Base-by-base conservation (phyloP, 2,113 vertebrate species). In the Nycticryphes semicollaris region DNA sequence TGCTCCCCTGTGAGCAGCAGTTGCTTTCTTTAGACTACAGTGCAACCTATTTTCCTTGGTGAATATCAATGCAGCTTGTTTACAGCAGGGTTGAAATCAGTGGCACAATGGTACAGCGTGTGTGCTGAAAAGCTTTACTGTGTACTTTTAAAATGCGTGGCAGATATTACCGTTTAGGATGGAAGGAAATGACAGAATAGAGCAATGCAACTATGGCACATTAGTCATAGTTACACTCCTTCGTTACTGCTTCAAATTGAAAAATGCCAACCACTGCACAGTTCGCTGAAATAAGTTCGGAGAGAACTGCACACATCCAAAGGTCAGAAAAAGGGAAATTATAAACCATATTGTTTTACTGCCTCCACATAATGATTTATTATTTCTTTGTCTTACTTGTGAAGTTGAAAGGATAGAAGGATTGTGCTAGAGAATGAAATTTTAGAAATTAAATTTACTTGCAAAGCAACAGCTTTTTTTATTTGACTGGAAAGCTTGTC, bases 241-340 rank as follows among this genome's bases (percentile, higher is more conserved):
- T 96, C 96, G 93, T 96, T 97, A 95, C 87, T 84, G 93, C 93
- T 93, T 90, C 96, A 89, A 97, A 96, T 83, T 97, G 97, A 97
- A 96, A 98, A 98, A 98, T 97, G 94, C 89, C 95, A 96, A 22
- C 53, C 81, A 9, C 80, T 88, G 83, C 90, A 77, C 79, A 94
- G 92, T 89, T 96, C 72, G 39, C 82, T 94, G 91, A 89, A 96
- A 90, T 88, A 94, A 96, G 94, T 94, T 94, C 94, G 92, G 90
- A 94, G 79, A 91, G 88, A 97, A 43, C 88, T 62, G 79, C 91
- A 82, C 39, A 75, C 93, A 88, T 78, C 70, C 94, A 96, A 96
- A 97, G 96, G 92, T 97, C 95, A 97, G 91, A 82, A 63, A 80
- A 95, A 48, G 48, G 93, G 94, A 96, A 97, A 97, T 97, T 96